Conservation (phyloP, 2,888 invertebrate genomes). For the Chaetogeoica ovagalla region DNA sequence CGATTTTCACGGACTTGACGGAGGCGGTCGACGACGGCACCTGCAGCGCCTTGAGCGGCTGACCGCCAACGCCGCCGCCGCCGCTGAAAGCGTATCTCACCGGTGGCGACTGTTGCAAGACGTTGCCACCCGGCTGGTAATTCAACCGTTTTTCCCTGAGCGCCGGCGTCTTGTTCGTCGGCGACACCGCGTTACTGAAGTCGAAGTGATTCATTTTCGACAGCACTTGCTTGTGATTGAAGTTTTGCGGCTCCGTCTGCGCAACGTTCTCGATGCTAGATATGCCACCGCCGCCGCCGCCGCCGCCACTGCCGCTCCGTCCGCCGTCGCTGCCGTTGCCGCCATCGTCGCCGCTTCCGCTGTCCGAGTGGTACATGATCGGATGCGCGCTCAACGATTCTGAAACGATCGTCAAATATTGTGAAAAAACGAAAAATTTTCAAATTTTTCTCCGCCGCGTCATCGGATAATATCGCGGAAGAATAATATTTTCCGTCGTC, state of each 20-base stretch:
- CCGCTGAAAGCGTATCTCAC: conserved; percentile 21
- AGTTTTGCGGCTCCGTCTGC: conserved; percentile 36
- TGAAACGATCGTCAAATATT: neutral
- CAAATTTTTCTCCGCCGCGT: conserved; percentile 4
- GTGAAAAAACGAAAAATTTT: neutral
- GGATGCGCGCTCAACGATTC: conserved; percentile 9
- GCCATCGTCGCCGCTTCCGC: neutral
- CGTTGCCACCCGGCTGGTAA: conserved; percentile 14
- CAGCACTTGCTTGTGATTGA: conserved; percentile 45
- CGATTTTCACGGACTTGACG: conserved; percentile 35
- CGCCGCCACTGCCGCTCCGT: neutral
- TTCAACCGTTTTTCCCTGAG: conserved; percentile 39
- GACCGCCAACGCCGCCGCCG: neutral
- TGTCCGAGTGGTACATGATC: conserved; percentile 5
- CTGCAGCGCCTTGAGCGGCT: conserved; percentile 3
- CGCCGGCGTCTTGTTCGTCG: neutral
- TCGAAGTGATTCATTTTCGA: conserved; percentile 50
- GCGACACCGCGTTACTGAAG: conserved; percentile 38
- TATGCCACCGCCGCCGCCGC: conserved; percentile 15
- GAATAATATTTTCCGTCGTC: too few species aligned
- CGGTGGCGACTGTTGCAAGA: neutral
- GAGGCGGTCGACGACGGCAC: neutral
- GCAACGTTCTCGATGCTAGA: conserved; percentile 21
- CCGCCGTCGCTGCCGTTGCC: conserved; percentile 4
- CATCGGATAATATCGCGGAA: too few species aligned